These are phyloP conservation scores for Enteromius thamalakanensis DNA, from an alignment of 2,797 vertebrate species.

Conservation along the genomic window DNA sequence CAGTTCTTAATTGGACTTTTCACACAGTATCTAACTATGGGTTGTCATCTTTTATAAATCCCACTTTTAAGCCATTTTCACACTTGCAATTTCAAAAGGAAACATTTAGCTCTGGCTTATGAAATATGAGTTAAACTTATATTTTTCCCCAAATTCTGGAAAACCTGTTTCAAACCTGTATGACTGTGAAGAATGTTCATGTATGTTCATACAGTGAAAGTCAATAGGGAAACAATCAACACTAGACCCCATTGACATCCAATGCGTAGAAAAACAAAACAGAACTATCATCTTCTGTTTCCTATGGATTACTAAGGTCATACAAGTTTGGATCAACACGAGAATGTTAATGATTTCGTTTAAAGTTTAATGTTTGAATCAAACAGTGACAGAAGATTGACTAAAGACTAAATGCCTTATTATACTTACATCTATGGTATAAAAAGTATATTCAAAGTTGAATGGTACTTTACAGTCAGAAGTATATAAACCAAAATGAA, in stretches of 20 bases:
- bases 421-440: background rate
- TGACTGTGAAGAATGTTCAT: background rate
- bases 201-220: background rate
- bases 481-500: no score
- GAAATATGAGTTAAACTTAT: background rate
- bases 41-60: background rate
- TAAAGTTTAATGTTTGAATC: background rate
- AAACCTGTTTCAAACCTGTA: background rate
- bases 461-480: background rate
- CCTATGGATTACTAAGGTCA: background rate
- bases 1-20: conserved; percentile 7
- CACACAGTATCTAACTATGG: background rate
- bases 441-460: background rate
- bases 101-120: background rate
- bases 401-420: background rate
- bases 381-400: background rate
- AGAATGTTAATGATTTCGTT: background rate
- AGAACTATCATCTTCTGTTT: background rate
- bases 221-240: background rate
- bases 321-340: background rate
- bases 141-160: background rate
- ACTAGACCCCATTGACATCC: background rate
- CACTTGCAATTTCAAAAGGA: background rate
- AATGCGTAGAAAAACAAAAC: background rate
- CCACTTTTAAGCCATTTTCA: background rate